These are phyloP conservation scores for Colistium nudipinnis DNA, from an alignment of 2,113 vertebrate genomes.

Conservation along the genomic window DNA sequence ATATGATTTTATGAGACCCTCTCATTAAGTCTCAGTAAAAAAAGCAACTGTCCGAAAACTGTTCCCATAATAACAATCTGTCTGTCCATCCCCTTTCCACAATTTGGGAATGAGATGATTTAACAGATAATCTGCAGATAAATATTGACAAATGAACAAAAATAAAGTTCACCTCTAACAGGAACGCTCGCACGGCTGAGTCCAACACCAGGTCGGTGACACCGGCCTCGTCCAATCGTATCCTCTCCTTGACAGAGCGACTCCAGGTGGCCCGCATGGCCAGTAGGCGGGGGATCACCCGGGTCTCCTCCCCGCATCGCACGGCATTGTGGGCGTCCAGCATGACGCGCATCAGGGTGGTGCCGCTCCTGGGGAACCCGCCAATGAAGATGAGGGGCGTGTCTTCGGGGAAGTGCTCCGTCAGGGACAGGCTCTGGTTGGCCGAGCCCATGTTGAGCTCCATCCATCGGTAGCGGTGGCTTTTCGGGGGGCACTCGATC, in stretches of 20 bases:
- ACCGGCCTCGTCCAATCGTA: slow-evolving; percentile 91
- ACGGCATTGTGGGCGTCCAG: slow-evolving; percentile 89
- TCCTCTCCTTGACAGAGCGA: slow-evolving; percentile 90
- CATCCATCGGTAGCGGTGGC: slow-evolving; percentile 77
- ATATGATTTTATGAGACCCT: too few species aligned
- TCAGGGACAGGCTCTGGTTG: slow-evolving; percentile 46
- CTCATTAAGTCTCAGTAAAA: too few species aligned
- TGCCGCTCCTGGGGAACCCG: slow-evolving; percentile 92
- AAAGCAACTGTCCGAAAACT: too few species aligned
- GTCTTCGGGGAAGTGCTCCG: slow-evolving; percentile 83
- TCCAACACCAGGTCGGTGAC: slow-evolving; percentile 94
- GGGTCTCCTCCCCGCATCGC: slow-evolving; percentile 92
- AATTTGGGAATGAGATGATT: too few species aligned
- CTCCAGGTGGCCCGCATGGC: slow-evolving; percentile 94
- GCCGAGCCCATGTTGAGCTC: slow-evolving; percentile 70
- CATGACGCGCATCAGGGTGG: slow-evolving; percentile 94
- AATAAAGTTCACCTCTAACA: slow-evolving; percentile 70
- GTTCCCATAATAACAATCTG: neutral
- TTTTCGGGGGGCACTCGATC: slow-evolving; percentile 89
- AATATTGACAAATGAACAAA: too few species aligned
- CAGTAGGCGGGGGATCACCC: slow-evolving; percentile 91
- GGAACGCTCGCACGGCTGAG: slow-evolving; percentile 90
- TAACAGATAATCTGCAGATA: neutral
- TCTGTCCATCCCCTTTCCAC: too few species aligned
- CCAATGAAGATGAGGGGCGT: slow-evolving; percentile 95